phyloP scores from a whole-genome alignment of 1,140 invertebrate genomes.

The Diabrotica virgifera region DNA sequence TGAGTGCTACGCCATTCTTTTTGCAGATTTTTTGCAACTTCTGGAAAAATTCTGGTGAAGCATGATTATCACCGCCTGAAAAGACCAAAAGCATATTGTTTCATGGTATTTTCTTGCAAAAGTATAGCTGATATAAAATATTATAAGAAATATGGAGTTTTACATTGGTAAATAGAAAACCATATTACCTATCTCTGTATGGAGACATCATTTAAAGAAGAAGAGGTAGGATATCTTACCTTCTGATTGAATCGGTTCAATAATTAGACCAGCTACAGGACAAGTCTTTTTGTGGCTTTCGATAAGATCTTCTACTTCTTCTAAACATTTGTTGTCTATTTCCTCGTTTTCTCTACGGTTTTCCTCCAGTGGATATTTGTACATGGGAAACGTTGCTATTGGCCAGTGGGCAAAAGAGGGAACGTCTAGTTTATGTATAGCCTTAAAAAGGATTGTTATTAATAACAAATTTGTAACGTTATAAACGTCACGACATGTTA shows the following conservation, averaged over 20 bases:
- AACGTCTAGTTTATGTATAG: constrained; percentile 93
- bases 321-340: constrained; percentile 71
- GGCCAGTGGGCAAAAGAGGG: constrained; percentile 87
- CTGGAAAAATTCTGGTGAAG: constrained; percentile 87
- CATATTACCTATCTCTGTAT: no score
- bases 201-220: no score
- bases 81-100: background rate
- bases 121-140: no score
- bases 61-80: constrained; percentile 86
- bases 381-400: constrained; percentile 50
- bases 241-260: constrained; percentile 97
- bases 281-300: constrained; percentile 68
- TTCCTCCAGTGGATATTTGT: constrained; percentile 90
- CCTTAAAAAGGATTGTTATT: constrained; percentile 37
- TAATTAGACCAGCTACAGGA: constrained; percentile 88
- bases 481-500: no score
- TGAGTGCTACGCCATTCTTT: constrained; percentile 65
- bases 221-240: no score
- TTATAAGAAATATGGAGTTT: no score
- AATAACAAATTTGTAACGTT: no score
- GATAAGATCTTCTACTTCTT: constrained; percentile 74
- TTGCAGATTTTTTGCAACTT: constrained; percentile 76
- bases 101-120: no score
- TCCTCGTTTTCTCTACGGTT: constrained; percentile 71
- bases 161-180: no score